phyloP scores from a whole-genome alignment of 37 sponge, comb jelly and placozoan species.

The Halisarca cf. caerulea region DNA sequence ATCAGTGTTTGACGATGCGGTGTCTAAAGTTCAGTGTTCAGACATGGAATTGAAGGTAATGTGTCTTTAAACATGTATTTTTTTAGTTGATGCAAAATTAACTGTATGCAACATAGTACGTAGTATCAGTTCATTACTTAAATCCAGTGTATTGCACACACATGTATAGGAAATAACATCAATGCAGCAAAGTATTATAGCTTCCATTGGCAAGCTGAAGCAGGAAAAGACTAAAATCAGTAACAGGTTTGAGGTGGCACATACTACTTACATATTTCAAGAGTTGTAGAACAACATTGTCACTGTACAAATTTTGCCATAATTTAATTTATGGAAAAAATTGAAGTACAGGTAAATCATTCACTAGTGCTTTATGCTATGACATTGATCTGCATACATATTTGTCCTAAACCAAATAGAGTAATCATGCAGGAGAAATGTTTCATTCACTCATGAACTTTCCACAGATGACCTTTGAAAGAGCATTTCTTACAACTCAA shows the following conservation, averaged over 20 bases:
- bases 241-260: conserved; percentile 14
- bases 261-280: too few relatives aligned
- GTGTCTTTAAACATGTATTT: background rate
- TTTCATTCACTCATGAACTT: too few relatives aligned
- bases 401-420: too few relatives aligned
- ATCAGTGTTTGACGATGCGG: conserved; percentile 12
- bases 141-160: too few relatives aligned
- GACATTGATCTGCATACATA: too few relatives aligned
- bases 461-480: too few relatives aligned
- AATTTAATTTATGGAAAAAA: background rate
- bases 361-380: too few relatives aligned
- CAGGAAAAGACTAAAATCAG: conserved; percentile 47
- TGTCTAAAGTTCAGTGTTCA: conserved; percentile 13
- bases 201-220: conserved; percentile 63
- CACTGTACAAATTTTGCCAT: background rate
- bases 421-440: too few relatives aligned
- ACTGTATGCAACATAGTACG: background rate
- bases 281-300: too few relatives aligned
- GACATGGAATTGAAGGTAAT: conserved; percentile 39
- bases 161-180: conserved; percentile 48
- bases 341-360: too few relatives aligned
- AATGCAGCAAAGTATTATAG: conserved; percentile 50
- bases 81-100: conserved; percentile 21
- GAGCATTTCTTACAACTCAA: too few relatives aligned
- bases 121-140: background rate